Evolutionary conservation across 2,113 vertebrate species (phyloP), one percentile per base, ranked within the genome.

Genomic region (Butorides virescens): DNA sequence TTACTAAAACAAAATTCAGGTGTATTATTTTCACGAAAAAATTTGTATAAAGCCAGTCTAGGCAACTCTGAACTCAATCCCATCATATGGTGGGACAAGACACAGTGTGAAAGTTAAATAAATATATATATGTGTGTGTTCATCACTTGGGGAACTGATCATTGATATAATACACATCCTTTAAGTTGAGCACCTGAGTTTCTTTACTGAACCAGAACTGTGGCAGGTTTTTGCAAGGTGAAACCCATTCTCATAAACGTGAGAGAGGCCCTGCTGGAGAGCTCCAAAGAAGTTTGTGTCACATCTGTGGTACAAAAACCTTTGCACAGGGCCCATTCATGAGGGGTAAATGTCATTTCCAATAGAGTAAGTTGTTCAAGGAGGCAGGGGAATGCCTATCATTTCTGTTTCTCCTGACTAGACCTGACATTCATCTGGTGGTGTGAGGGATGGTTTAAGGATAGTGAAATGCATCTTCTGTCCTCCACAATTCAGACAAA

Each of bases 371-470:
- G 49, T 63, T 47, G 21, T 85, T 95, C 39, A 91, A 74, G 93
- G 91, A 93, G 88, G 88, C 88, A 91, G 79, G 75, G 90, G 86
- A 97, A 96, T 97, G 90, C 53, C 65, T 84, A 27, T 94, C 73
- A 92, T 61, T 91, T 77, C 83, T 86, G 73, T 71, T 75, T 78
- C 88, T 86, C 88, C 56, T 96, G 93, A 94, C 68, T 86, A 95
- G 91, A 96, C 79, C 86, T 96, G 95, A 95, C 90, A 30, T 93
- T 97, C 92, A 93, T 96, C 96, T 96, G 95, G 90, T 96, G 88
- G 88, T 92, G 88, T 97, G 92, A 89, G 90, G 61, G 88, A 94
- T 75, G 52, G 92, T 96, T 96, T 97, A 91, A 93, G 86, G 92
- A 95, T 89, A 86, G 34, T 84, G 83, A 96, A 96, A 96, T 81